Base-by-base conservation (phyloP, 2,797 vertebrate genomes). In the Hydrolagus colliei region DNA sequence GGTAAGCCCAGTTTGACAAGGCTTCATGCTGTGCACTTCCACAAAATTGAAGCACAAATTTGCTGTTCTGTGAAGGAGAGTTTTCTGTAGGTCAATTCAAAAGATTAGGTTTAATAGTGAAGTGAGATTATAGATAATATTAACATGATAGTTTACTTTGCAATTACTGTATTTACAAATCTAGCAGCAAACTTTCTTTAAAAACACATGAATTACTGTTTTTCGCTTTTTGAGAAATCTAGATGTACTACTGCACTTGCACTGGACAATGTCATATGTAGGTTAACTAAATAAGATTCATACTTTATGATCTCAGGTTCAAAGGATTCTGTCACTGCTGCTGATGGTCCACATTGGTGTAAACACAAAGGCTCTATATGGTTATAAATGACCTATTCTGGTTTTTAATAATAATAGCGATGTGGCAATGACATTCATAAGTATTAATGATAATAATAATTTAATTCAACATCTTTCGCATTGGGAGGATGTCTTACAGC, bases 1-100 rank as follows among this genome's bases (percentile, higher is more conserved):
- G 65, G 32, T 82, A 82, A 82, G 75, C 75, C 75, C 18, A 59
- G 75, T n/a, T 61, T 61, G 75, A 77, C 75, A 77, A n/a, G 41
- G 18, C 73, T 74, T 74, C 41, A 35, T 74, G 73, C 75, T 77
- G 18, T 77, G 75, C 52, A 61, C 75, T 61, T 61, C 16, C 52
- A 61, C 52, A 77, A 41, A 61, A 61, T 77, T 61, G 20, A 77
- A 77, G 75, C 20, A 77, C 18, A 61, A n/a, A 22, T n/a, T 10
- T 52, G 41, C 41, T 61, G n/a, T 77, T 61, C 75, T 10, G 18
- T 20, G 35, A 52, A 75, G 73, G 41, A 52, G 6, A 52, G 73
- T 75, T 52, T n/a, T 10, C n/a, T 61, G 5, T 77, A 59, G 41
- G 52, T 52, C 9, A n/a, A 4, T 12, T n/a, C 75, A 59, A 16